phyloP scores from a whole-genome alignment of 2,797 vertebrate genomes.

The Anabas testudineus region DNA sequence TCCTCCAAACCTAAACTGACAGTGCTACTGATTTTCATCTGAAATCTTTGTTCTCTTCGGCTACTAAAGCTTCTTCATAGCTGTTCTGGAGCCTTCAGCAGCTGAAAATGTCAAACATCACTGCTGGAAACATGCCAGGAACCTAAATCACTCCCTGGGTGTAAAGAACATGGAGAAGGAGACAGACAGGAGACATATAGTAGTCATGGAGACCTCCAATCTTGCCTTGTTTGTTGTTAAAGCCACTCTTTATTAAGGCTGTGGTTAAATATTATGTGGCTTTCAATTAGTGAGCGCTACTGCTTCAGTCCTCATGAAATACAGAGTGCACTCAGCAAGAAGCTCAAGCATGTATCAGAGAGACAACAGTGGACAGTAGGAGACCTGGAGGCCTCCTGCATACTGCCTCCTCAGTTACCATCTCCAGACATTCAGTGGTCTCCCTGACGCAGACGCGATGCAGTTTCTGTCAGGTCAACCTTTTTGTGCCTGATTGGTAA shows the following conservation, averaged over 20 bases:
- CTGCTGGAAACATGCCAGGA: background rate
- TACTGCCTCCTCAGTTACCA: conserved; percentile 53
- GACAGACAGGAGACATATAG: background rate
- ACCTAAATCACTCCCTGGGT: background rate
- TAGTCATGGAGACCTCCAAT: conserved; percentile 4
- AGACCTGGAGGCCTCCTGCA: conserved; percentile 27
- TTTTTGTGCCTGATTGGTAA: background rate
- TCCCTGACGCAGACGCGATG: background rate
- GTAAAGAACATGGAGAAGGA: background rate
- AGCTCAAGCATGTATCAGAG: conserved; percentile 38
- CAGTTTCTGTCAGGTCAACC: background rate
- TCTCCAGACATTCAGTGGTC: conserved; percentile 8
- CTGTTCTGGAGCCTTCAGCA: background rate
- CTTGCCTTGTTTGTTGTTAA: conserved; percentile 10
- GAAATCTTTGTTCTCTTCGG: no score
- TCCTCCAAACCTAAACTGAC: no score
- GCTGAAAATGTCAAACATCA: background rate
- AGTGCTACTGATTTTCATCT: no score
- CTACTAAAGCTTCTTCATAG: background rate
- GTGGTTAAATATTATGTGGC: conserved; percentile 53
- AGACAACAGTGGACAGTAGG: conserved; percentile 18
- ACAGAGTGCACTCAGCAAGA: conserved; percentile 39
- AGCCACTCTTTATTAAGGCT: conserved; percentile 57
- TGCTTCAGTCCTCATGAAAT: conserved; percentile 44
- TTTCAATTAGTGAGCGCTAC: conserved; percentile 58